Conservation (phyloP, 2,888 invertebrate genomes). For the Phyllotreta striolata region DNA sequence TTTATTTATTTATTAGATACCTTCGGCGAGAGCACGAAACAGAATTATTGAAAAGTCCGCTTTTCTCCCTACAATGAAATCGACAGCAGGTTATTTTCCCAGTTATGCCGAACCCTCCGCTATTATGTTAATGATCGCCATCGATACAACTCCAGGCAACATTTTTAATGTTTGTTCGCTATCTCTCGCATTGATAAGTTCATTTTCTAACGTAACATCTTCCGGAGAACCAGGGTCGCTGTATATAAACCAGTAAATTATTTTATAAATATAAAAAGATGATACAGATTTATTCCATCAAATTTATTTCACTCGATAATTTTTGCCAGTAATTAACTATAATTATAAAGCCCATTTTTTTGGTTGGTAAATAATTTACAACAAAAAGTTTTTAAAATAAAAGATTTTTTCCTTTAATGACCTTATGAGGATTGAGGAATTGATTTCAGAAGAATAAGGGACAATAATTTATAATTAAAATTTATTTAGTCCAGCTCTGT, state of each 20-base stretch:
- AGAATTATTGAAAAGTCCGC: constrained; percentile 46
- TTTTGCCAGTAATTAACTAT: no score
- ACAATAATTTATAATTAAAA: no score
- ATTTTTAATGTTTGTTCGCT: constrained; percentile 47
- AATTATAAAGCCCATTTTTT: no score
- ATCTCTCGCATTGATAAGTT: constrained; percentile 47
- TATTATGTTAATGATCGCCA: constrained; percentile 53
- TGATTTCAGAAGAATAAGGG: no score
- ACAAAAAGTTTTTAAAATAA: no score
- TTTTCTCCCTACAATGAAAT: constrained; percentile 44
- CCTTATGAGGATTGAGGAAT: no score
- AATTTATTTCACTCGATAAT: no score
- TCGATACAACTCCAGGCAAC: constrained; percentile 49
- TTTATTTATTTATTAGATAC: constrained; percentile 31
- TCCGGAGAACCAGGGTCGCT: not conserved
- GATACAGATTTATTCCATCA: not conserved
- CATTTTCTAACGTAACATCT: constrained; percentile 33
- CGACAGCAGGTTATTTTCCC: constrained; percentile 49
- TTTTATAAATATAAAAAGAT: not conserved
- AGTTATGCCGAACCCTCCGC: constrained; percentile 45
- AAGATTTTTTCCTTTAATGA: no score
- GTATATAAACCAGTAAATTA: constrained; percentile 6
- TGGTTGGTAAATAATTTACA: no score
- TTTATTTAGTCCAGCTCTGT: constrained; percentile 16
- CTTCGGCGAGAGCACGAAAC: constrained; percentile 35